Evolutionary conservation across 2,888 invertebrate genomes (phyloP).

Genomic region (Cepaea hortensis): DNA sequence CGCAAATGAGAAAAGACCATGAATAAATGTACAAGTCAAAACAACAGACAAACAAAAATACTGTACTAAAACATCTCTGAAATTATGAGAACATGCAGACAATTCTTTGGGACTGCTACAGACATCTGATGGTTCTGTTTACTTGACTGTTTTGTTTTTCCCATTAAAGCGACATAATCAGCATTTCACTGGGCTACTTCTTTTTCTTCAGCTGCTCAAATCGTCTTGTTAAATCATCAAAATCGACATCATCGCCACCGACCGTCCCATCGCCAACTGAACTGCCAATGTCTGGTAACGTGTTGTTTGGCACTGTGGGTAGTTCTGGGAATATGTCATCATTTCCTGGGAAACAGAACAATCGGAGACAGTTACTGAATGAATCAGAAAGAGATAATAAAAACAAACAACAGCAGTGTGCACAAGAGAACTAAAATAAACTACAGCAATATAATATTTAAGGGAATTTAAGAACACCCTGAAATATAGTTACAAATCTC

Average conservation of each 20-base stretch:
- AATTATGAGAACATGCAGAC: not conserved
- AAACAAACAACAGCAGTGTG: not conserved
- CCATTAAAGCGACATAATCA: not conserved
- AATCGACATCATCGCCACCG: constrained; percentile 85
- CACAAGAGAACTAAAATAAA: not conserved
- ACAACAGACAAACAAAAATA: too few species aligned
- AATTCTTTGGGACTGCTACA: not conserved
- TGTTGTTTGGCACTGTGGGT: constrained; percentile 86
- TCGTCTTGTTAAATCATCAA: constrained; percentile 92
- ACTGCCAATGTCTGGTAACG: constrained; percentile 68
- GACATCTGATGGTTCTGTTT: not conserved
- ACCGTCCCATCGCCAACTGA: constrained; percentile 72
- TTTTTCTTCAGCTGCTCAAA: constrained; percentile 89
- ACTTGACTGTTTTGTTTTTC: not conserved
- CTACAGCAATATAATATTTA: not conserved
- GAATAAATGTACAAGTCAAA: too few species aligned
- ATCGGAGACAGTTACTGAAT: not conserved
- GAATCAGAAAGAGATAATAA: not conserved
- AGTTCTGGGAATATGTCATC: constrained; percentile 82
- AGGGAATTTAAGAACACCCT: not conserved
- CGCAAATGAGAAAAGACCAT: too few species aligned
- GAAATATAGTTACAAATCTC: not conserved
- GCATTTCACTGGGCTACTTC: constrained; percentile 57
- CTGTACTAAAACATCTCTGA: not conserved
- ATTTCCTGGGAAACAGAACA: not conserved